Conservation (phyloP, 2,888 invertebrate genomes). For the Carterocephalus palaemon region DNA sequence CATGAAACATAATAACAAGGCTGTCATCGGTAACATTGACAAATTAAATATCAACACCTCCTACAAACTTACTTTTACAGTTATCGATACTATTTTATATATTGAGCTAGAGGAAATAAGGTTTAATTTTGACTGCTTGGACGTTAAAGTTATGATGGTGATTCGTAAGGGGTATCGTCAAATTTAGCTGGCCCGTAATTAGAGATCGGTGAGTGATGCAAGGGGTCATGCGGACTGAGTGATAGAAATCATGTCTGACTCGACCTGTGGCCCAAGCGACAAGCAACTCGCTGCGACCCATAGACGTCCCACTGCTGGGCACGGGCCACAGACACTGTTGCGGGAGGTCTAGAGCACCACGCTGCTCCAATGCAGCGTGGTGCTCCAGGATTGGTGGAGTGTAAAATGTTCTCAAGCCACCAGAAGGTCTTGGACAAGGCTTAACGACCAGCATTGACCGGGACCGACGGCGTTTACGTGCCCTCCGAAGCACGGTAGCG, state of each 20-base stretch:
- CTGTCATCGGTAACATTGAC: conserved; percentile 73
- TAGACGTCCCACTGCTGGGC: no score
- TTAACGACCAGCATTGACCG: no score
- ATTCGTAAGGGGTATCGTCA: conserved; percentile 45
- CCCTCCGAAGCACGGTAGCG: no score
- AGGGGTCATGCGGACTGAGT: conserved; percentile 71
- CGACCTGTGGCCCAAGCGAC: conserved; percentile 27
- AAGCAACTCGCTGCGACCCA: conserved; percentile 3
- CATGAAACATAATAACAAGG: conserved; percentile 57
- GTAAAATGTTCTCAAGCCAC: no score
- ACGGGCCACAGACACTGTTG: no score
- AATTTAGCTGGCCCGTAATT: conserved; percentile 70
- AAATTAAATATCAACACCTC: conserved; percentile 69
- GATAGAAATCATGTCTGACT: conserved; percentile 54
- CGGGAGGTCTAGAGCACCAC: no score
- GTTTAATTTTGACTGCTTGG: conserved; percentile 24
- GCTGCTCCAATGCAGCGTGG: no score
- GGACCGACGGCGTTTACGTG: no score
- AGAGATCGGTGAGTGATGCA: conserved; percentile 60
- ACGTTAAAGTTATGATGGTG: conserved; percentile 38
- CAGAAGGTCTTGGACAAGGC: no score
- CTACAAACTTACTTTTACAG: conserved; percentile 32
- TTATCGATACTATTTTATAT: conserved; percentile 12
- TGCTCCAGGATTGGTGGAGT: no score
- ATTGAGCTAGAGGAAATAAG: conserved; percentile 17